These are phyloP conservation scores for Clarias batrachus DNA, from an alignment of 2,113 vertebrate genomes.

Conservation along the genomic window DNA sequence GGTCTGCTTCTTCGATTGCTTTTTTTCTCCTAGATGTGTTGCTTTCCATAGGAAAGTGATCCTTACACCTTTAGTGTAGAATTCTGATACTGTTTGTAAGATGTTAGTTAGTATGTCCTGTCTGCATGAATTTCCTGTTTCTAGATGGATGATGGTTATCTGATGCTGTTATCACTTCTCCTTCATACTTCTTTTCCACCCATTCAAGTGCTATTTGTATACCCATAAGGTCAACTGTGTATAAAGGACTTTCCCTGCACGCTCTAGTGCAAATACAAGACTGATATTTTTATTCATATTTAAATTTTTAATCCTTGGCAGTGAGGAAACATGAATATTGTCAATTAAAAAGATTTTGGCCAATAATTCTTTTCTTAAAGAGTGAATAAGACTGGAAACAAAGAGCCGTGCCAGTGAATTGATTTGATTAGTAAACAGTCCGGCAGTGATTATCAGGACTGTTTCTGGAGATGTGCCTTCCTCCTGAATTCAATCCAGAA, in stretches of 20 bases:
- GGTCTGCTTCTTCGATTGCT: too few species aligned
- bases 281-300: neutral
- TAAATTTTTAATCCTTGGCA: neutral
- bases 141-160: too few species aligned
- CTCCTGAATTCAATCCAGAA: neutral
- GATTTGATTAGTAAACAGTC: neutral
- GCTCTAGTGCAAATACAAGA: conserved; percentile 11
- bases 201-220: too few species aligned
- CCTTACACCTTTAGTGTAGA: too few species aligned
- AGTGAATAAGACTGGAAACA: neutral
- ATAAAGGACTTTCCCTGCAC: neutral
- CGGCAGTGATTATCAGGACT: neutral
- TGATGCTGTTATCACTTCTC: too few species aligned
- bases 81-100: too few species aligned
- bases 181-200: too few species aligned
- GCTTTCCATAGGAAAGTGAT: too few species aligned
- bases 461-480: neutral
- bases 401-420: neutral
- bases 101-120: too few species aligned
- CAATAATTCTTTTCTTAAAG: neutral
- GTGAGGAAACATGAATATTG: neutral
- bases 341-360: neutral
- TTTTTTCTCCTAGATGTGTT: too few species aligned
- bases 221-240: too few species aligned
- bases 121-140: too few species aligned